A percentile compares a stretch with the other conserved stretches of the same genome.
Conservation (phyloP, 2,113 vertebrate species). For the Sakesphorus luctuosus region DNA sequence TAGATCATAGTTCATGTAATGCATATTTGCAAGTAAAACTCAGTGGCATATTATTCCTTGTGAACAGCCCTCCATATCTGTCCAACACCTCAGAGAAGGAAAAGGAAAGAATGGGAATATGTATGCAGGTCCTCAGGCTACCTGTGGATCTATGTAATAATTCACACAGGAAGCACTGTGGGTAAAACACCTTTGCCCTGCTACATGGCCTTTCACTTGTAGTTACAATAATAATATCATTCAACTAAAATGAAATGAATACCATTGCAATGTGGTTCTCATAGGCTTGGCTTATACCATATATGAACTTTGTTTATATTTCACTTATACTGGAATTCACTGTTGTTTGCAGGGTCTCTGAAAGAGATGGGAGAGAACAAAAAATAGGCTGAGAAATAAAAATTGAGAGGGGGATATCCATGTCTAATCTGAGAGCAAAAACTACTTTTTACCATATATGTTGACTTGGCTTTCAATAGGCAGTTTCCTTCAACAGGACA, state of each 20-base stretch:
- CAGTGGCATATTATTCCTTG: neutral
- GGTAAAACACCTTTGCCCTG: neutral
- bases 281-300: neutral
- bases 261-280: neutral
- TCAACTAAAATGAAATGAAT: neutral
- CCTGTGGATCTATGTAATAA: neutral
- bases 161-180: neutral
- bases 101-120: neutral
- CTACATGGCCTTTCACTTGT: neutral
- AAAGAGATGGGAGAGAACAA: neutral
- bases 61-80: neutral
- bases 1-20: neutral
- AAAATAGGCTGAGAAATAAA: neutral
- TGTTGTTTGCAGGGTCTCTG: neutral
- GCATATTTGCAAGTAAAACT: neutral
- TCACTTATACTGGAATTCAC: neutral
- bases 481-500: neutral
- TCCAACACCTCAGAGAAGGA: neutral
- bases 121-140: neutral
- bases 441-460: neutral
- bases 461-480: neutral
- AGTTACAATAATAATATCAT: neutral
- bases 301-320: neutral
- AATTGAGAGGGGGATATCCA: neutral
- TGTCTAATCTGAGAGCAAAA: neutral